A percentile compares a stretch with the other conserved stretches of the same genome.
These are phyloP conservation scores for Oenanthe melanoleuca DNA, from an alignment of 2,113 vertebrate species.

Conservation along the genomic window DNA sequence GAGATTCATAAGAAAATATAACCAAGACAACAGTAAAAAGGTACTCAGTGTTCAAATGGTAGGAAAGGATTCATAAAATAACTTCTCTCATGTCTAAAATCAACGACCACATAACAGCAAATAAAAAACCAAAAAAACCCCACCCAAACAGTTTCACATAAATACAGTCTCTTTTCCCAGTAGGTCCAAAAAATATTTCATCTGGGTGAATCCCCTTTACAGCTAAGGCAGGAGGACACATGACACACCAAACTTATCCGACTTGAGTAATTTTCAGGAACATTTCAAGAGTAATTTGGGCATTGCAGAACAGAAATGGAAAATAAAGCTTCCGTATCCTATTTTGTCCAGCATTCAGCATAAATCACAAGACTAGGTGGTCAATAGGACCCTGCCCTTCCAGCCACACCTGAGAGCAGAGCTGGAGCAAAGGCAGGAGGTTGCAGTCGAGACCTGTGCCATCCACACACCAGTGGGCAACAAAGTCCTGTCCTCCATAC, in stretches of 20 bases:
- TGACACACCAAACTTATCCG: background rate
- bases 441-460: rapidly evolving
- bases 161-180: background rate
- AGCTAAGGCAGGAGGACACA: background rate
- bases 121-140: too few species aligned
- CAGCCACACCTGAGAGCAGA: background rate
- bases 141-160: background rate
- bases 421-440: background rate
- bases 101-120: background rate
- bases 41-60: background rate
- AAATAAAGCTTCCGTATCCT: background rate
- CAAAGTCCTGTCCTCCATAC: background rate
- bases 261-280: background rate
- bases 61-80: background rate
- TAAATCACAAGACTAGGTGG: background rate
- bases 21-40: background rate
- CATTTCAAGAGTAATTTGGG: background rate
- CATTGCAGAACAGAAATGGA: background rate
- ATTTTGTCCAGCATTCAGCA: background rate
- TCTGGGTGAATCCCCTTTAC: background rate
- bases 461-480: background rate
- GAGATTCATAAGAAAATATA: background rate
- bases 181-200: background rate
- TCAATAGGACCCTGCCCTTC: background rate
- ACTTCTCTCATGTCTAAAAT: background rate